These are phyloP conservation scores for Drosophila atroscutellata DNA, from an alignment of 2,888 invertebrate species.

Conservation along the genomic window DNA sequence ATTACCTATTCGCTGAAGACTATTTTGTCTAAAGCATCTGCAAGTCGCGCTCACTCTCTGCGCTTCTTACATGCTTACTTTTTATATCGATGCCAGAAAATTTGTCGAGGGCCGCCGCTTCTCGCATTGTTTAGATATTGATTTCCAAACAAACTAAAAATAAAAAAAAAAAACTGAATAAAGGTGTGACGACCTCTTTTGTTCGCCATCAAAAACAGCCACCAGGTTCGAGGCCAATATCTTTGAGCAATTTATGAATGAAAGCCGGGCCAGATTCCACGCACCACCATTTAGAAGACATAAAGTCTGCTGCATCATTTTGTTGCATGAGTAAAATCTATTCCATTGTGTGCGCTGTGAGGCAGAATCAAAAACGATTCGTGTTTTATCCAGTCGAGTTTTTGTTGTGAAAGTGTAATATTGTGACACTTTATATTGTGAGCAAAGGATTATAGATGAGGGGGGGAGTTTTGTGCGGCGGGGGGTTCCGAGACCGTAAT, in stretches of 20 bases:
- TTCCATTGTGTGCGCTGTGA: slow-evolving; percentile 47
- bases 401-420: slow-evolving; percentile 81
- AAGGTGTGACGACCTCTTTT: slow-evolving; percentile 77
- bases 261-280: slow-evolving; percentile 43
- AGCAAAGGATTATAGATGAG: slow-evolving; percentile 67
- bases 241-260: slow-evolving; percentile 74
- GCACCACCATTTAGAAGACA: slow-evolving; percentile 59
- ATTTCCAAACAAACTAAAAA: slow-evolving; percentile 49
- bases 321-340: slow-evolving; percentile 20
- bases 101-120: slow-evolving; percentile 48
- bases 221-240: slow-evolving; percentile 58
- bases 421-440: slow-evolving; percentile 83
- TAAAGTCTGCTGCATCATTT: slow-evolving; percentile 59
- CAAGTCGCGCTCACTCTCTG: neutral
- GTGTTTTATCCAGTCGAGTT: slow-evolving; percentile 54
- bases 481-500: slow-evolving; percentile 27
- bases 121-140: slow-evolving; percentile 68
- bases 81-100: slow-evolving; percentile 40
- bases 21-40: neutral
- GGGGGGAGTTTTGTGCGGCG: neutral
- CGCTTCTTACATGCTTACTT: neutral
- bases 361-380: slow-evolving; percentile 63
- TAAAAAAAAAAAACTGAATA: slow-evolving; percentile 5
- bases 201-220: slow-evolving; percentile 30
- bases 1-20: accelerated